phyloP scores from a whole-genome alignment of 2,888 invertebrate species.

The Hypomecis punctinalis region DNA sequence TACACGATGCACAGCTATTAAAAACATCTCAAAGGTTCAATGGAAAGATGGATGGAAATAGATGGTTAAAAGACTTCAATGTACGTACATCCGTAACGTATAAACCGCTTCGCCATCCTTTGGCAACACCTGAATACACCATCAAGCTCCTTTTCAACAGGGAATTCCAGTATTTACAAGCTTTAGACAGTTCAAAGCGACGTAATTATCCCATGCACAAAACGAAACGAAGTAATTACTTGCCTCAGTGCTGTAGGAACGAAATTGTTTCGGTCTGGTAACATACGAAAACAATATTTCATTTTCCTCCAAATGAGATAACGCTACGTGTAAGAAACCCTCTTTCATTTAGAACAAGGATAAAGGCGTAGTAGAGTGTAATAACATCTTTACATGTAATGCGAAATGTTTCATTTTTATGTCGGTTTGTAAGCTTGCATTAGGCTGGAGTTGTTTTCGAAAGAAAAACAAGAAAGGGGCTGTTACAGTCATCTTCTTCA shows the following conservation, averaged over 20 bases:
- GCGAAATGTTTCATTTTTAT: constrained; percentile 1
- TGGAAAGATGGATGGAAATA: too few species aligned
- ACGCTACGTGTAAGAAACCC: constrained; percentile 50
- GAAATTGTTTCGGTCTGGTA: constrained; percentile 40
- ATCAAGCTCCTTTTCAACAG: constrained; percentile 1
- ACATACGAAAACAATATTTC: constrained; percentile 44
- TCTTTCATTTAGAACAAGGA: constrained; percentile 51
- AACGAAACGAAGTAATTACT: constrained; percentile 29
- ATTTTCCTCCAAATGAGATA: constrained; percentile 47
- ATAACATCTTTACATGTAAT: constrained; percentile 28
- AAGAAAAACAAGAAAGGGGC: too few species aligned
- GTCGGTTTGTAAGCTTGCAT: constrained; percentile 1
- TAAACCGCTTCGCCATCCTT: background rate
- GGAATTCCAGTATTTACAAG: constrained; percentile 9
- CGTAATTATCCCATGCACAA: constrained; percentile 28
- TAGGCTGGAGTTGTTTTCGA: too few species aligned
- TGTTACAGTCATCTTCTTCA: too few species aligned
- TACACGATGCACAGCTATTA: too few species aligned
- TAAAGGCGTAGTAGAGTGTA: constrained; percentile 51
- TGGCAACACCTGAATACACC: constrained; percentile 20
- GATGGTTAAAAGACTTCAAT: too few species aligned
- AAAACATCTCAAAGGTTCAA: too few species aligned
- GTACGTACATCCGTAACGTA: too few species aligned
- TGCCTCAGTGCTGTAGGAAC: constrained; percentile 29
- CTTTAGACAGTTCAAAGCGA: constrained; percentile 14